Evolutionary conservation across 2,113 vertebrate species (phyloP).

Genomic region (Myrmophylax atrothorax): DNA sequence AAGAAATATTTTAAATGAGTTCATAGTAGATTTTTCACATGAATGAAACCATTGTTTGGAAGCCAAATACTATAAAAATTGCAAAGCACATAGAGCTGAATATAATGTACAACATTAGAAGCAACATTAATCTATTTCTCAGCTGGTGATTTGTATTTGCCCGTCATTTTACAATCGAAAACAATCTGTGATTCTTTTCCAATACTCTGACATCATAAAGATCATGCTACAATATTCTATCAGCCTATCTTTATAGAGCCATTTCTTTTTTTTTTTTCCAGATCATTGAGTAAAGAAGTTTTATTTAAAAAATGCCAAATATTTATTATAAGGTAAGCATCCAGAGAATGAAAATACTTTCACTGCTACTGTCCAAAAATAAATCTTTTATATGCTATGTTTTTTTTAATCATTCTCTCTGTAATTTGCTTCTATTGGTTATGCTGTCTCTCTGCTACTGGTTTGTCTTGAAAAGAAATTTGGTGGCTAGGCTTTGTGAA

Average conservation of each 20-base stretch:
- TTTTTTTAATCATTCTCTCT: neutral
- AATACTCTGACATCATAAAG: neutral
- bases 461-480: neutral
- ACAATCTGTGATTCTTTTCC: neutral
- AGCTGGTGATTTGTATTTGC: conserved; percentile 18
- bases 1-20: neutral
- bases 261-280: neutral
- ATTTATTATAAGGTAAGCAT: neutral
- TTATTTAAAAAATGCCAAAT: neutral
- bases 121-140: conserved; percentile 40
- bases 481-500: too few species aligned
- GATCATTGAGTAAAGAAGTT: neutral
- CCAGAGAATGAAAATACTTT: neutral
- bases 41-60: conserved; percentile 33
- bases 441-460: neutral
- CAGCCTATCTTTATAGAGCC: neutral
- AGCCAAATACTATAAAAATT: conserved; percentile 47
- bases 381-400: neutral
- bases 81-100: neutral
- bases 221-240: neutral
- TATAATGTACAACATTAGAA: conserved; percentile 34
- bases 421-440: neutral
- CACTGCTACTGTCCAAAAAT: neutral
- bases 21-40: neutral
- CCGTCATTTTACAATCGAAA: conserved; percentile 29